Evolutionary conservation across 2,888 invertebrate genomes (phyloP).

Genomic region (Amorpha juglandis): DNA sequence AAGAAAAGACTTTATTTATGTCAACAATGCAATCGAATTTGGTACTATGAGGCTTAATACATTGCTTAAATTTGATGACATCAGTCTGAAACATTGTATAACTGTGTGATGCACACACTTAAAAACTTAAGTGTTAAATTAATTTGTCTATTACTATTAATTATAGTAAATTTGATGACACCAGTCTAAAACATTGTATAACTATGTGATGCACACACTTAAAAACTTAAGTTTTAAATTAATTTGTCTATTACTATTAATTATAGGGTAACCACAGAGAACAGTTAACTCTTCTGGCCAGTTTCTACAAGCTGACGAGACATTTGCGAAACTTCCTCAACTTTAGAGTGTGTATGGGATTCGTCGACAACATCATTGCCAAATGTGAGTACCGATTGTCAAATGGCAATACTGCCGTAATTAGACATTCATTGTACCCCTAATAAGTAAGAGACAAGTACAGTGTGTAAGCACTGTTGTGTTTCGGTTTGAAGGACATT

Average conservation of each 20-base stretch:
- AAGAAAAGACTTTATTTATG: too few species aligned
- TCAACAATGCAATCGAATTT: too few species aligned
- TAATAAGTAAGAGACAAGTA: too few species aligned
- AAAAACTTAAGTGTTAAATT: neutral
- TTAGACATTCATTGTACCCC: too few species aligned
- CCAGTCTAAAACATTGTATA: too few species aligned
- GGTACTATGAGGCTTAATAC: too few species aligned
- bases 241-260: constrained; percentile 5
- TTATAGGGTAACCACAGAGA: constrained; percentile 92
- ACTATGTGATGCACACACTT: neutral
- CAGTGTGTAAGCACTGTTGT: too few species aligned
- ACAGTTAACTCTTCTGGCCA: constrained; percentile 92
- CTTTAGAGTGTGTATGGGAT: constrained; percentile 96
- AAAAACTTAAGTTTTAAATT: neutral
- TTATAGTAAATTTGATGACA: too few species aligned
- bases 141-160: constrained; percentile 5
- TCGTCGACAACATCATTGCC: constrained; percentile 97
- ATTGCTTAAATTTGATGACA: too few species aligned
- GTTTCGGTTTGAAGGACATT: too few species aligned
- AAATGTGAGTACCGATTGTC: constrained; percentile 88
- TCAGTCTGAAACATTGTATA: too few species aligned
- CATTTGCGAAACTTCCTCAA: constrained; percentile 94
- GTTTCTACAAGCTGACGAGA: constrained; percentile 93
- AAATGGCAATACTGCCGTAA: neutral
- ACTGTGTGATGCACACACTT: neutral